Conservation (phyloP, 2,797 vertebrate genomes). For the Mormyrops attenuatus region DNA sequence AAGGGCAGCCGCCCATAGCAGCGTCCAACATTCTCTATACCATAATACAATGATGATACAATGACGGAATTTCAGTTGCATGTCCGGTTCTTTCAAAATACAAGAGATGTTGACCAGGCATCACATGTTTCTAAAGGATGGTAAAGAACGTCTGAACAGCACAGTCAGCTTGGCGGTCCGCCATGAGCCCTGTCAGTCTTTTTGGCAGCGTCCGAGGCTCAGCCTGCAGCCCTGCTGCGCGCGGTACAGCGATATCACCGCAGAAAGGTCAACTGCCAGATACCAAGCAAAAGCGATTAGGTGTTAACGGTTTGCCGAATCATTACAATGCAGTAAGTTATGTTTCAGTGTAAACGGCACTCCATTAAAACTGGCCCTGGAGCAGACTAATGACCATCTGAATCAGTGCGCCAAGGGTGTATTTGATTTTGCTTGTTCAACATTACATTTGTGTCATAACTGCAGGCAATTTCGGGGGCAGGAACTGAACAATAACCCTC, state of each 20-base stretch:
- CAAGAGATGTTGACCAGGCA: neutral
- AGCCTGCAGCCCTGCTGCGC: neutral
- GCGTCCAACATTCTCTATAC: too few species aligned
- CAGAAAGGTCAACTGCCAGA: slow-evolving; percentile 16
- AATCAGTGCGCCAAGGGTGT: slow-evolving; percentile 12
- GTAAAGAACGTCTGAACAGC: too few species aligned
- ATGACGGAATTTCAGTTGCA: neutral
- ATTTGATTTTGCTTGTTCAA: slow-evolving; percentile 20
- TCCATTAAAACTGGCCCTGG: slow-evolving; percentile 13
- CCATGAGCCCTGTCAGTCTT: neutral
- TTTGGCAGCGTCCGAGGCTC: neutral
- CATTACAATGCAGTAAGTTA: slow-evolving; percentile 11
- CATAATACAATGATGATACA: neutral
- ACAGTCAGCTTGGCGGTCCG: neutral
- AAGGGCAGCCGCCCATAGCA: too few species aligned
- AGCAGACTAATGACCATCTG: slow-evolving; percentile 20
- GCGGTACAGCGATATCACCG: neutral
- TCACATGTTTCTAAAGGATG: neutral
- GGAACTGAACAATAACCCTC: slow-evolving; percentile 25
- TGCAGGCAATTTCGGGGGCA: slow-evolving; percentile 24
- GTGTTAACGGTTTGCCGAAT: slow-evolving; percentile 8
- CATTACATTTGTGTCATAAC: slow-evolving; percentile 23
- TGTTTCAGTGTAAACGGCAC: slow-evolving; percentile 2
- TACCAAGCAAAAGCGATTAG: neutral
- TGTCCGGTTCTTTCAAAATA: neutral